Base-by-base conservation (phyloP, 2,113 vertebrate species). In the Archilochus colubris region DNA sequence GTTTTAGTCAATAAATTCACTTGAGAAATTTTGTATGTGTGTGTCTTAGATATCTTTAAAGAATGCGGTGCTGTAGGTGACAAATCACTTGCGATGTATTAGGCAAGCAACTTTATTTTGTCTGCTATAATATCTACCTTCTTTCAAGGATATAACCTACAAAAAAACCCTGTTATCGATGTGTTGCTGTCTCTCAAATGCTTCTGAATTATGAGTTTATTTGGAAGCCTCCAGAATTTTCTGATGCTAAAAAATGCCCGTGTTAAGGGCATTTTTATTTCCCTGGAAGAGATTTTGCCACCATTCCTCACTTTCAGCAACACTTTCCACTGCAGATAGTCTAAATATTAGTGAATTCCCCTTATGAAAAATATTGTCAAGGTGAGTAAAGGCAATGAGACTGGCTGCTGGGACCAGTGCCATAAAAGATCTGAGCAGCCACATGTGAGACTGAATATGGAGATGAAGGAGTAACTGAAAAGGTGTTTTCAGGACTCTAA, bases 1-100 rank as follows among this genome's bases (percentile, higher is more conserved):
- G 96, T 97, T 98, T 98, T 97, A 97, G 98, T 98, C 97, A 98
- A 98, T 98, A 98, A 98, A 98, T 97, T 98, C 98, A 97, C 97
- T 97, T 96, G 97, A 98, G 97, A 94, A 62, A 22, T 92, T 87
- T 77, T 67, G 10, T 58, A 38, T 63, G 20, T 94, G 44, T 94
- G 67, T 93, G 88, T 94, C 78, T 94, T 96, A 95, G 96, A 77
- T 91, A 96, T 96, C 94, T 92, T 96, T 96, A 96, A 97, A 97
- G 96, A 97, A 97, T 89, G 84, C 77, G 67, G 46, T 91, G 88
- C 96, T 97, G 36, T 93, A 83, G 95, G 91, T 98, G 96, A 97
- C 96, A 97, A 96, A 94, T 93, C 94, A 89, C 85, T 97, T 93
- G 61, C 77, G 86, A 96, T 74, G 78, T 75, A 88, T 96, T 83